These are phyloP conservation scores for Idaea straminata DNA, from an alignment of 2,888 invertebrate species.

Conservation along the genomic window DNA sequence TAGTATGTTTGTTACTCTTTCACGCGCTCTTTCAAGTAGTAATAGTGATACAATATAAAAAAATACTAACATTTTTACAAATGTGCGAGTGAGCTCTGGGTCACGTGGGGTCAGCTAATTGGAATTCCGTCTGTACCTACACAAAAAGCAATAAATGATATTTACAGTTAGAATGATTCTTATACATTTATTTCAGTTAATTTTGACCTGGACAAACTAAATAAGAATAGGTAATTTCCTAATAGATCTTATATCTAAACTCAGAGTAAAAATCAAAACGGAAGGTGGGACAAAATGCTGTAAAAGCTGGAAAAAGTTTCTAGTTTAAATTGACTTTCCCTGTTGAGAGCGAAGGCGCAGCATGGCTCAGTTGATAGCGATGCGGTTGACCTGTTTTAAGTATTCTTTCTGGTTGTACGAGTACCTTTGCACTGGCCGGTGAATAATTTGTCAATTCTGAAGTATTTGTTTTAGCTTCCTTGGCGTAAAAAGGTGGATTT, in stretches of 20 bases:
- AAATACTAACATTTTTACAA: no score
- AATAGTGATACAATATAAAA: no score
- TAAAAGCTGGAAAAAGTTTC: constrained; percentile 57
- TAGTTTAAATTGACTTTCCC: constrained; percentile 68
- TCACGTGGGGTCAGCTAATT: no score
- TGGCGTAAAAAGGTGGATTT: not conserved
- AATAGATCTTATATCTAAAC: constrained; percentile 3
- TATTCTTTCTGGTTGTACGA: not conserved
- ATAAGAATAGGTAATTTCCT: no score
- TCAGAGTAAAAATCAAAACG: constrained; percentile 42
- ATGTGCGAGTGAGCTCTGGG: no score
- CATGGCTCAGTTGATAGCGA: constrained; percentile 2
- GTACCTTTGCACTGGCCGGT: constrained; percentile 1
- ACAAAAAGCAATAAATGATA: no score
- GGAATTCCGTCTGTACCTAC: no score
- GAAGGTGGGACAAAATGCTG: constrained; percentile 43
- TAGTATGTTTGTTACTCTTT: no score
- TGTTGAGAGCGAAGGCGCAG: constrained; percentile 43
- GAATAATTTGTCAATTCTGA: not conserved
- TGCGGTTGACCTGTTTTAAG: constrained; percentile 5
- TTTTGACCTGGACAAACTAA: no score
- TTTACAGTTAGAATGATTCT: no score
- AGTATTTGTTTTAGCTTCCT: not conserved
- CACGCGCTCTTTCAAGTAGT: no score
- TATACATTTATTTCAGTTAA: no score